Base-by-base conservation (phyloP, 2,797 vertebrate genomes). In the Sebastes miniatus region DNA sequence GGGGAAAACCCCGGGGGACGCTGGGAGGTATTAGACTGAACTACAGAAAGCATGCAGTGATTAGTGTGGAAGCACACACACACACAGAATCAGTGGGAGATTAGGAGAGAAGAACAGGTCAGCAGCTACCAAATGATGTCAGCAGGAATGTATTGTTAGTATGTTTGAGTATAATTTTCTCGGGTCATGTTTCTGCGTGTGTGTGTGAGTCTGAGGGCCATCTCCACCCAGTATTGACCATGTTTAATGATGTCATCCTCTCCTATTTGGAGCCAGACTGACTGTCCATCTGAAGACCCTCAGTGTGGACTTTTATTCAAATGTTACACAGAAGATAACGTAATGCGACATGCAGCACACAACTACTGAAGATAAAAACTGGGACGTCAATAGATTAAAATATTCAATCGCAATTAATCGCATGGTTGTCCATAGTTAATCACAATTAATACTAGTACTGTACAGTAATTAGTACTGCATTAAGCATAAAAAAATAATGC, bases 181-280 rank as follows among this genome's bases (percentile, higher is more conserved):
- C 13, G 43, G 29, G 36, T 68, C 31, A 5, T 59, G 32, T 83
- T 62, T 76, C 54, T 18, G 10, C 16, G 6, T 74, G 58, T 50
- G n/a, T 69, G 50, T 70, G 39, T 50, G 18, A n/a, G 83, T 69
- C 72, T 70, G 77, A 52, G 34, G 58, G 9, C 70, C 76, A 59
- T 73, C 77, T 76, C 73, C 80, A 64, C 77, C 75, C 77, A 78
- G 70, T 91, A 88, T 91, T 89, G 92, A 91, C 83, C 83, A 58
- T 64, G 86, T 90, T 76, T 66, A 59, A 76, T 92, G 92, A 92
- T 92, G 91, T 88, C 88, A 90, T 85, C 72, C 70, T 39, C 63
- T 77, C 50, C 59, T 64, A 5, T 73, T 64, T 43, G 85, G 85
- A 87, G 89, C 91, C 89, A 91, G 90, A 80, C 90, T 83, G 87